Percentiles rank a stretch among this genome's conserved stretches.
Evolutionary conservation across 1,140 invertebrate genomes (phyloP).

Genomic region (Drosophila mojavensis): DNA sequence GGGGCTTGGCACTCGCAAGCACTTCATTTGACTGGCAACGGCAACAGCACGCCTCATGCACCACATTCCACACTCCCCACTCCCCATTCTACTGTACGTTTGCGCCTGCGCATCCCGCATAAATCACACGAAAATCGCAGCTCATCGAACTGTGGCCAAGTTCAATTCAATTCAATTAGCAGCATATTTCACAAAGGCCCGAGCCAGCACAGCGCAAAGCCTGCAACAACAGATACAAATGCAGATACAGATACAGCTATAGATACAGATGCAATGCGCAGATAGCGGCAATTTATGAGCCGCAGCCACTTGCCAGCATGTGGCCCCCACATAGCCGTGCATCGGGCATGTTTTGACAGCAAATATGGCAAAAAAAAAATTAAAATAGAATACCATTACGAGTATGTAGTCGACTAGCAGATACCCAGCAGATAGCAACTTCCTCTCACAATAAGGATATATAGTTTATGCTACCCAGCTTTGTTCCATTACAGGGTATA

Average conservation of each 20-base stretch:
- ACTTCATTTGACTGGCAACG: slow-evolving; percentile 23
- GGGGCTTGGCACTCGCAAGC: slow-evolving; percentile 19
- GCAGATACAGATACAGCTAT: slow-evolving; percentile 4
- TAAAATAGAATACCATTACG: not conserved
- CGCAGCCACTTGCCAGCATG: slow-evolving; percentile 63
- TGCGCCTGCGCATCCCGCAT: slow-evolving; percentile 4
- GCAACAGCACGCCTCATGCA: not conserved
- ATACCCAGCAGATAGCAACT: not conserved
- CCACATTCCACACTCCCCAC: not conserved
- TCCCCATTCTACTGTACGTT: not conserved
- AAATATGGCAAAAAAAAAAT: not conserved
- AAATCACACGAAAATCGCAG: slow-evolving; percentile 64
- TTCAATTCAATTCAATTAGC: slow-evolving; percentile 76
- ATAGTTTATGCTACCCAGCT: not conserved
- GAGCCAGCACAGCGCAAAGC: slow-evolving; percentile 31
- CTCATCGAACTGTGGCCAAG: slow-evolving; percentile 70
- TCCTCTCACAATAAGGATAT: no score
- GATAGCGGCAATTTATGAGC: slow-evolving; percentile 73
- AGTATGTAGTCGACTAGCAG: not conserved
- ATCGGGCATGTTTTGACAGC: slow-evolving; percentile 71
- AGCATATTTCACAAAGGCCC: slow-evolving; percentile 59
- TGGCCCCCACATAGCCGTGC: slow-evolving; percentile 37
- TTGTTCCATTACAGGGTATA: not conserved
- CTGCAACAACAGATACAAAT: slow-evolving; percentile 13
- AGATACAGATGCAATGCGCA: slow-evolving; percentile 34